These are phyloP conservation scores for Orientallactaga bullata DNA, from an alignment of 2,113 vertebrate species.

Conservation along the genomic window DNA sequence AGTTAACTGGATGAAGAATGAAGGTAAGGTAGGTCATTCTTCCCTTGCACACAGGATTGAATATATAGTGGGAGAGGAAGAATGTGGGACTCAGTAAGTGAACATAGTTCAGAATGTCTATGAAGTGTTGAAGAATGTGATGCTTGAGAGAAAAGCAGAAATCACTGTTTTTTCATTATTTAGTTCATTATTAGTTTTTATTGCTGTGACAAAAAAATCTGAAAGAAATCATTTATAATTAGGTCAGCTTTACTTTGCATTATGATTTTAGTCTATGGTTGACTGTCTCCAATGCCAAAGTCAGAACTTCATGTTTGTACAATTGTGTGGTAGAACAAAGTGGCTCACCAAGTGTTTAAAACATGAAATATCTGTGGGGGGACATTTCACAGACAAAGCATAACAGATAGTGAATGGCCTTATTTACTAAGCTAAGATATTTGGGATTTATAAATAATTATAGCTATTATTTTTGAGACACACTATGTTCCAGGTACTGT, in stretches of 20 bases:
- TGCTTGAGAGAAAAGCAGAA: neutral
- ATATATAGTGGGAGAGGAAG: neutral
- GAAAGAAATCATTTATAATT: too few species aligned
- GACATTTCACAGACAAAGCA: too few species aligned
- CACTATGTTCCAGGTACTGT: neutral
- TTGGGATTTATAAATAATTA: constrained; percentile 8
- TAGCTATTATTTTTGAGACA: constrained; percentile 9
- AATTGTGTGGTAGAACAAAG: too few species aligned
- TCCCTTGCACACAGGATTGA: neutral
- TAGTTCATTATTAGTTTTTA: too few species aligned
- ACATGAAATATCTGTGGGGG: too few species aligned
- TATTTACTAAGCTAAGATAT: neutral
- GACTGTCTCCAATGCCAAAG: too few species aligned
- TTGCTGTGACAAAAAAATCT: too few species aligned
- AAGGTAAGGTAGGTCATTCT: neutral
- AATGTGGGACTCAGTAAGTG: neutral
- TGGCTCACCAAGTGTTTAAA: too few species aligned
- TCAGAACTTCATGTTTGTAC: too few species aligned
- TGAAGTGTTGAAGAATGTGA: neutral
- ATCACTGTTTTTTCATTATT: too few species aligned
- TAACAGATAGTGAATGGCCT: neutral
- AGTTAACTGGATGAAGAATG: neutral
- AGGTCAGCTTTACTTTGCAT: too few species aligned
- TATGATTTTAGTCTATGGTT: too few species aligned
- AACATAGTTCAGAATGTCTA: neutral